phyloP scores from a whole-genome alignment of 2,113 vertebrate genomes.

The Zootoca vivipara region DNA sequence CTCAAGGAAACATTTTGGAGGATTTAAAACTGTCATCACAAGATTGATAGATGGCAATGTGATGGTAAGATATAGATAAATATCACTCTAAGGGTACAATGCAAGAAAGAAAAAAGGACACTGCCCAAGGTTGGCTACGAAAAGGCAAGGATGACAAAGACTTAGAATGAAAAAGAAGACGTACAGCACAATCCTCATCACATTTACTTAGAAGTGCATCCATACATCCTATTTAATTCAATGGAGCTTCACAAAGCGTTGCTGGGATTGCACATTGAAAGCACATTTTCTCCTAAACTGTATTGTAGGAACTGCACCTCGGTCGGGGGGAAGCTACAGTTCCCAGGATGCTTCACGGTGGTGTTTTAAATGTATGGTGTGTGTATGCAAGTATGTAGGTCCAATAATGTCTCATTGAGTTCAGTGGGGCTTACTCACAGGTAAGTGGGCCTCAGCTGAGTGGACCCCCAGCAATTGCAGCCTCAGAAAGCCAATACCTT shows the following conservation, averaged over 20 bases:
- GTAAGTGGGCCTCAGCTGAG: not conserved
- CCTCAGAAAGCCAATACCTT: conserved; percentile 18
- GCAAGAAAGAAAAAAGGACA: not conserved
- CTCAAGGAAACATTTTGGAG: conserved; percentile 41
- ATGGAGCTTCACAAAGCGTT: too few relatives aligned
- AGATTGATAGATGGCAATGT: conserved; percentile 35
- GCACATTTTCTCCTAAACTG: too few relatives aligned
- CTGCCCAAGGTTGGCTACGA: not conserved
- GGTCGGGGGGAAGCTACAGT: too few relatives aligned
- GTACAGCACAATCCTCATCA: not conserved
- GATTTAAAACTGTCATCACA: conserved; percentile 33
- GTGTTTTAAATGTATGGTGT: too few relatives aligned
- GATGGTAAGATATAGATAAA: conserved; percentile 42
- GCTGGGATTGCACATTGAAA: too few relatives aligned
- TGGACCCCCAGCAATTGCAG: not conserved
- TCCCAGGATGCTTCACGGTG: too few relatives aligned
- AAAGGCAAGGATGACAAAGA: conserved; percentile 41
- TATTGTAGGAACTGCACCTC: too few relatives aligned
- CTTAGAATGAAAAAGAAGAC: not conserved
- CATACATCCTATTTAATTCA: not conserved
- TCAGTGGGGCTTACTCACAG: not conserved
- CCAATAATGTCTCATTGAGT: not conserved
- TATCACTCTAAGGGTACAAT: not conserved
- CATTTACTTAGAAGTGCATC: not conserved
- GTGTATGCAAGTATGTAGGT: too few relatives aligned